Base-by-base conservation (phyloP, 2,113 vertebrate species). In the Gymnobelideus leadbeateri region DNA sequence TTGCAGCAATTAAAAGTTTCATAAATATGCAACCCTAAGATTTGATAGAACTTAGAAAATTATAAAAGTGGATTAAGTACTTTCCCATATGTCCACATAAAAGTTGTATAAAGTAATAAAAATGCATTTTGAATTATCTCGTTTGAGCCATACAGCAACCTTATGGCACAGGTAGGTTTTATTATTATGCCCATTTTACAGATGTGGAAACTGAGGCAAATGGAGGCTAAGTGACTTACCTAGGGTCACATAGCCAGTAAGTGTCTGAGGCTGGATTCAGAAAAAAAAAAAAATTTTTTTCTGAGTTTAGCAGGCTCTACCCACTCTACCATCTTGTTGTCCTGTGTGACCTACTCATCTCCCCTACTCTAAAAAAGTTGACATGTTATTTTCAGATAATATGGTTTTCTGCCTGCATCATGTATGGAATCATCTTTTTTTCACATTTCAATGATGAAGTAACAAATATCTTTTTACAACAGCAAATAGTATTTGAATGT, bases 1-100 rank as follows among this genome's bases (percentile, higher is more conserved):
- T 98, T 97, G 97, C 91, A 96, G 61, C 89, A 98, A 98, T 98
- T 98, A 94, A 92, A 92, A 98, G 61, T 92, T 95, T 97, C 94
- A 93, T 97, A 97, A 98, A 98, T 96, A 92, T 94, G 90, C 95
- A 46, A 91, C 25, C 47, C 91, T 90, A 89, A 92, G 95, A 94
- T 55, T 51, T 84, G 84, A 91, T 31, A 52, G 49, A 57, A 28
- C 77, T 89, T 92, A 51, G 43, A 90, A 94, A 95, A 89, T 4
- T 90, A 50, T 50, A 55, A 89, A 14, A 46, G 46, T 51, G 51
- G 84, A 5, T 57, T 10, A 31, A 14, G 28, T 50, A 92, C 51
- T 93, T 92, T 84, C 14, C 52, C 2, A 1, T 21, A 61, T 26
- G 26, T 55, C 95, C 51, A 92, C 46, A 91, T 3, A 61, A 94